Percentiles rank a stretch among this genome's conserved stretches.
Conservation (phyloP, 2,888 invertebrate genomes). For the Leucozona laternaria region DNA sequence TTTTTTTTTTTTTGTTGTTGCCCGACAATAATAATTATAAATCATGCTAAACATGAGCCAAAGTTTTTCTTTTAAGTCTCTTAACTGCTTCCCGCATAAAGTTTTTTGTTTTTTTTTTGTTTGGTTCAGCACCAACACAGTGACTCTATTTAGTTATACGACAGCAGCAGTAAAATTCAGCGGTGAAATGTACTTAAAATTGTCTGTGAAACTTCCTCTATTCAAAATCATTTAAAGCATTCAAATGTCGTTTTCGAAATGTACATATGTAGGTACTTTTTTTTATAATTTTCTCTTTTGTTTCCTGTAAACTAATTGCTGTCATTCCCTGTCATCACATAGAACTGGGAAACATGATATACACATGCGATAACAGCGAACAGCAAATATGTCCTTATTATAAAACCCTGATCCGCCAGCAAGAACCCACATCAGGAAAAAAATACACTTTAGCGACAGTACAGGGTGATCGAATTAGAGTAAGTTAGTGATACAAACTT, state of each 20-base stretch:
- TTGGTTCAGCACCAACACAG: not conserved
- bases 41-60: slow-evolving; percentile 35
- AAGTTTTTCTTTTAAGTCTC: slow-evolving; percentile 42
- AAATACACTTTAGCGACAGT: slow-evolving; percentile 9
- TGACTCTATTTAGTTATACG: not conserved
- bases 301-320: slow-evolving; percentile 74
- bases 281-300: slow-evolving; percentile 51
- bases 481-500: not conserved
- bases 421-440: not conserved
- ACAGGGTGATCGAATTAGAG: not conserved
- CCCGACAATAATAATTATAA: slow-evolving; percentile 40
- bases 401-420: slow-evolving; percentile 7
- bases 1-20: no score
- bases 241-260: slow-evolving; percentile 39
- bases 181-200: slow-evolving; percentile 23
- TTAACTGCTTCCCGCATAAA: slow-evolving; percentile 6
- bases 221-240: slow-evolving; percentile 23
- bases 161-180: not conserved
- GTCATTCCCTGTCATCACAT: slow-evolving; percentile 69
- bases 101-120: slow-evolving; percentile 16
- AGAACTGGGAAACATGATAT: slow-evolving; percentile 53
- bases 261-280: not conserved
- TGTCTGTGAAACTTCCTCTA: slow-evolving; percentile 34
- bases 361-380: slow-evolving; percentile 57
- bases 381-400: slow-evolving; percentile 46